Percentiles rank a stretch among this genome's conserved stretches.
These are phyloP conservation scores for Uria lomvia DNA, from an alignment of 2,113 vertebrate species.

Conservation along the genomic window DNA sequence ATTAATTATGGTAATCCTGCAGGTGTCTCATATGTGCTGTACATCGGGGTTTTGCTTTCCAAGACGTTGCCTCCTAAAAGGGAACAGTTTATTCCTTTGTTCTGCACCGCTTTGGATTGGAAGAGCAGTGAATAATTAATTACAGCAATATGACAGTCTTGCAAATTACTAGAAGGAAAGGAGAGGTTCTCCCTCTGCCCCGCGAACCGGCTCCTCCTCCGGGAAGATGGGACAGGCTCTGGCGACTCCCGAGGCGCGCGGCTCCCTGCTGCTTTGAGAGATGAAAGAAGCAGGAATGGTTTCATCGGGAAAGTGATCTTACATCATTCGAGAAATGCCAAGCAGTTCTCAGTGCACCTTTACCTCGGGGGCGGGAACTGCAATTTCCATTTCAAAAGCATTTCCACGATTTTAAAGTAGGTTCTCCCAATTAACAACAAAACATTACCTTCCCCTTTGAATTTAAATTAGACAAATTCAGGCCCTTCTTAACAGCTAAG, in stretches of 20 bases:
- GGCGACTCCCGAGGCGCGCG: neutral
- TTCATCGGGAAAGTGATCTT: neutral
- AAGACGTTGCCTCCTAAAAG: neutral
- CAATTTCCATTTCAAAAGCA: neutral
- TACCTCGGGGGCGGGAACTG: neutral
- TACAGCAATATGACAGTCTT: neutral
- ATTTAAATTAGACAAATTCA: neutral
- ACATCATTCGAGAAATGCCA: neutral
- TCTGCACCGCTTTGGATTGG: neutral
- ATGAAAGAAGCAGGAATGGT: neutral
- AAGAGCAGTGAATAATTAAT: neutral
- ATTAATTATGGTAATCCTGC: conserved; percentile 18
- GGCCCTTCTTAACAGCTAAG: neutral
- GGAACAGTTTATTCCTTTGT: neutral
- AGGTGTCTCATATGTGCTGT: neutral
- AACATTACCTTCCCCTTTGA: neutral
- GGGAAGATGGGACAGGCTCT: neutral
- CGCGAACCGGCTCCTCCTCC: rapidly evolving
- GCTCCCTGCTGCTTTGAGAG: neutral
- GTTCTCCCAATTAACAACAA: neutral
- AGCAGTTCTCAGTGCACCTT: neutral
- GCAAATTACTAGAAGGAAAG: neutral
- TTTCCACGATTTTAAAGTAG: neutral
- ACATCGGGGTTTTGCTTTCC: neutral
- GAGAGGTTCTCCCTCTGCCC: neutral